phyloP scores from a whole-genome alignment of 2,888 invertebrate species.

The Drosophila prolongata region DNA sequence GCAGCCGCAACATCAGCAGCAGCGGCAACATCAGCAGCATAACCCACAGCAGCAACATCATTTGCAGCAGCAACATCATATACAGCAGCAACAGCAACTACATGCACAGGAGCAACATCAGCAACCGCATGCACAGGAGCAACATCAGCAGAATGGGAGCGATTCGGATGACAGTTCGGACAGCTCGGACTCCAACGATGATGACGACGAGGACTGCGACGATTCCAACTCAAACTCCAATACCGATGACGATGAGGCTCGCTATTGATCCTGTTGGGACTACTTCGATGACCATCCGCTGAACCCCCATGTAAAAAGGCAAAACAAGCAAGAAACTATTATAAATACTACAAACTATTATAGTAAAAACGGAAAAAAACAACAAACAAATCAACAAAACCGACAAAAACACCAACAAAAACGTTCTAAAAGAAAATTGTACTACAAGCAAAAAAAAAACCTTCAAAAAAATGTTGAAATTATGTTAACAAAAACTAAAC shows the following conservation, averaged over 20 bases:
- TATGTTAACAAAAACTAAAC: conserved; percentile 58
- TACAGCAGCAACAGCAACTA: conserved; percentile 34
- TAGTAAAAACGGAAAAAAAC: conserved; percentile 41
- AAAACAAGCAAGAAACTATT: conserved; percentile 41
- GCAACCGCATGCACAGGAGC: background rate
- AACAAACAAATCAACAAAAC: conserved; percentile 12
- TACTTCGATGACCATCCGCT: conserved; percentile 40
- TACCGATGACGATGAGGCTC: conserved; percentile 77
- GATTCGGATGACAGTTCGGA: conserved; percentile 67
- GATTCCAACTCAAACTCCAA: conserved; percentile 70
- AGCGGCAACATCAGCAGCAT: conserved; percentile 34
- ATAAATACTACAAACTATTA: conserved; percentile 59
- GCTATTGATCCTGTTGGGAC: conserved; percentile 65
- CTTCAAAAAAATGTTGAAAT: conserved; percentile 64
- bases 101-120: conserved; percentile 28
- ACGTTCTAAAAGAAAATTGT: conserved; percentile 53
- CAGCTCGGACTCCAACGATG: conserved; percentile 76
- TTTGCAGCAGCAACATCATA: conserved; percentile 6
- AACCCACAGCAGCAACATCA: conserved; percentile 36
- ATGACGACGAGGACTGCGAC: conserved; percentile 71
- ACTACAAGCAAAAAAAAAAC: conserved; percentile 39
- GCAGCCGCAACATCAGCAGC: conserved; percentile 32
- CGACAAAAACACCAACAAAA: conserved; percentile 40
- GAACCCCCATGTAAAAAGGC: conserved; percentile 70
- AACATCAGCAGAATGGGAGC: conserved; percentile 51